phyloP scores from a whole-genome alignment of 2,113 vertebrate genomes.

The Quiscalus mexicanus region DNA sequence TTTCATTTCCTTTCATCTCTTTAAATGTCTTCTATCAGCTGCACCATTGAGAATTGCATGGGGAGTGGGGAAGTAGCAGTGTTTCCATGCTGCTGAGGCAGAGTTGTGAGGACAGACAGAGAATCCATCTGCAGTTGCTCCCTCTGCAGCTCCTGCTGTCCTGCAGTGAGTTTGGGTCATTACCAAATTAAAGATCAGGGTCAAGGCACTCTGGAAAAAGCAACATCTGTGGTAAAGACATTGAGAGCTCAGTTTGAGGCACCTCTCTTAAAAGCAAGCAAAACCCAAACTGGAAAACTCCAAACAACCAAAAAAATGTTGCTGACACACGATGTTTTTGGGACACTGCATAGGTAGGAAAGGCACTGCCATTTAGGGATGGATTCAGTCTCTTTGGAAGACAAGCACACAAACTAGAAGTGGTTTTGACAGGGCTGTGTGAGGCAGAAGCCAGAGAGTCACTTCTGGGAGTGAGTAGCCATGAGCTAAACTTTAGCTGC shows the following conservation, averaged over 20 bases:
- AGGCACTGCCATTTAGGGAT: background rate
- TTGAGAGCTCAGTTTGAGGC: background rate
- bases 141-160: fast-evolving
- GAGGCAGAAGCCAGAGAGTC: background rate
- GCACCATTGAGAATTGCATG: background rate
- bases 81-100: background rate
- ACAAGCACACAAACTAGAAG: background rate
- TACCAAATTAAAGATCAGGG: background rate
- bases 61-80: background rate
- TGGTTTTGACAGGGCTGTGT: background rate
- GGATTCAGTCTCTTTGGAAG: background rate
- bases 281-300: background rate
- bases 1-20: constrained; percentile 36
- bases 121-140: fast-evolving
- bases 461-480: background rate
- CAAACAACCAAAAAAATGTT: background rate
- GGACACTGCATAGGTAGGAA: background rate
- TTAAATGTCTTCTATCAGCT: background rate
- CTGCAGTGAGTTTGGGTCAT: background rate
- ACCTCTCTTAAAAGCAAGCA: background rate
- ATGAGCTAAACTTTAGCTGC: background rate
- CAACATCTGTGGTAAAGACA: background rate
- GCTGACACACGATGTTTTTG: background rate
- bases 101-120: background rate
- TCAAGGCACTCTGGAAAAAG: background rate